Conservation (phyloP, 2,113 vertebrate genomes). For the Sander vitreus region DNA sequence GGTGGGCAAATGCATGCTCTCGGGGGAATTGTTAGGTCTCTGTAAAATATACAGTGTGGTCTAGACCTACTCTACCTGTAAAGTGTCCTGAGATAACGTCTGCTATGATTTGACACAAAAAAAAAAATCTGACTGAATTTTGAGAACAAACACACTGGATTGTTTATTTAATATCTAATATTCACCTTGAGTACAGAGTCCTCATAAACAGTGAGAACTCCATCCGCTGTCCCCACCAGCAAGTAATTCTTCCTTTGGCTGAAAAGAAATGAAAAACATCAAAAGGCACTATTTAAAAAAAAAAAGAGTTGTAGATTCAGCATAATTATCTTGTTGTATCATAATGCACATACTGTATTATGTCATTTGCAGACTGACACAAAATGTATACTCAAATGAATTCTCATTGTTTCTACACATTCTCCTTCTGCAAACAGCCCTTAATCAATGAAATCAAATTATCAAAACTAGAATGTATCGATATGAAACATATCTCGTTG, state of each 20-base stretch:
- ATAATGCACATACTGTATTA: not conserved
- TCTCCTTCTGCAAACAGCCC: too few species aligned
- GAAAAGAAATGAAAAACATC: conserved; percentile 52
- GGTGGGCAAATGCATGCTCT: too few species aligned
- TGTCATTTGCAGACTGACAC: not conserved
- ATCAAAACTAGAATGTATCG: too few species aligned
- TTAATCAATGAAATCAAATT: too few species aligned
- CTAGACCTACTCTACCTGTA: too few species aligned
- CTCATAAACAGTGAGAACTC: conserved; percentile 91
- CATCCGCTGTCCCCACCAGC: conserved; percentile 93
- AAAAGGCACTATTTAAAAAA: not conserved
- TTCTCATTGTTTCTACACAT: too few species aligned
- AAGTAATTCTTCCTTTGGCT: conserved; percentile 92
- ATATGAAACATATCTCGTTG: too few species aligned
- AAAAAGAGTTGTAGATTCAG: not conserved
- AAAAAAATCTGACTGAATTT: not conserved
- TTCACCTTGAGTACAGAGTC: conserved; percentile 91
- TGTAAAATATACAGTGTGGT: too few species aligned
- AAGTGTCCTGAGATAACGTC: too few species aligned
- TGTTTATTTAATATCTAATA: not conserved
- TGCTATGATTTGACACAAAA: not conserved
- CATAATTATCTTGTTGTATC: not conserved
- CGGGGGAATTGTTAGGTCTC: too few species aligned
- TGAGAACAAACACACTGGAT: not conserved
- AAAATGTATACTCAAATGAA: not conserved